Evolutionary conservation across 2,888 invertebrate species (phyloP), one percentile per base, ranked within the genome.

Genomic region (Synergus umbraculus): DNA sequence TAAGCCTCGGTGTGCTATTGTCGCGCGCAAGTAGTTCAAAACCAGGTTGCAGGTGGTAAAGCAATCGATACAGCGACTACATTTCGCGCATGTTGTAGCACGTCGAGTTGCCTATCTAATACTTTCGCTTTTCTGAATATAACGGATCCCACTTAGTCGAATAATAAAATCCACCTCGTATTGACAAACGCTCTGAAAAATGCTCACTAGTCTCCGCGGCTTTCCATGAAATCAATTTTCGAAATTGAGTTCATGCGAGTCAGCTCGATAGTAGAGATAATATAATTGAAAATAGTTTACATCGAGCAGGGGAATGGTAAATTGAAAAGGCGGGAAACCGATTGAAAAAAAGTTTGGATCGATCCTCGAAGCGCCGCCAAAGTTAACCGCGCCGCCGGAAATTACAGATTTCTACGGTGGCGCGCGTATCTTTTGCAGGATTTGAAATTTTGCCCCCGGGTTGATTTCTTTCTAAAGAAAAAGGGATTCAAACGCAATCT

Each of bases 41-140:
- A 79, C 78, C 82, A 82, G 82, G 81, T 82, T 82, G 82, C 81
- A 79, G 73, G 81, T 64, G 64, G 76, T 58, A 76, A 46, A 73
- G 76, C 46, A 82, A 82, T 82, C 81, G 81, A 82, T 82, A 82
- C 54, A 76, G 79, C 79, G 78, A 65, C 63, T 63, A 77, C 44
- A 77, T 54, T 80, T 49, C 49, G 65, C 76, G 76, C 66, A 58
- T 66, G 67, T 78, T 69, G 22, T 54, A 63, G 60, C 76, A 76
- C 44, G n/a, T 54, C 18, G 44, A 43, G 22, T 18, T 63, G 22
- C 63, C 63, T 76, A 76, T 76, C 60, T 43, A 76, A 41, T 76
- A 76, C 76, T 76, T 76, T 76, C 76, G 18, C 76, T 76, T 76
- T 76, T 63, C 41, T 41, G 54, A 43, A 18, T 63, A 76, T n/a